Conservation (phyloP, 2,113 vertebrate genomes). For the Alligator sinensis region DNA sequence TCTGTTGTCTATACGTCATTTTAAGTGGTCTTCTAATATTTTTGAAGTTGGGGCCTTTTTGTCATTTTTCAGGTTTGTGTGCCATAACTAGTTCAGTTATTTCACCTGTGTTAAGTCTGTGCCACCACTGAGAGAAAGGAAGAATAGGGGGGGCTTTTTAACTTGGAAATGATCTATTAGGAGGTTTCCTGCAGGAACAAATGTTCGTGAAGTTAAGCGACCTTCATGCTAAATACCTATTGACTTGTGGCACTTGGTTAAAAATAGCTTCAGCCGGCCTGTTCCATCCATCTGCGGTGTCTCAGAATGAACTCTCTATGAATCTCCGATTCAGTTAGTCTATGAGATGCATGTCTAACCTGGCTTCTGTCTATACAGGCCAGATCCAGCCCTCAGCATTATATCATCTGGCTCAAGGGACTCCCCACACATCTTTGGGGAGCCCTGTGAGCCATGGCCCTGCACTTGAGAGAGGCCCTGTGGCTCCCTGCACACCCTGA, state of each 20-base stretch:
- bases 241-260: background rate
- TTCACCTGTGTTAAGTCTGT: background rate
- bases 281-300: background rate
- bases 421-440: too few species aligned
- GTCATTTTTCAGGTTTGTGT: background rate
- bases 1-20: constrained; percentile 36
- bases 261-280: constrained; percentile 2
- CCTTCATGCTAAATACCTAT: background rate
- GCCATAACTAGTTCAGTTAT: background rate
- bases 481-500: too few species aligned
- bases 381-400: too few species aligned
- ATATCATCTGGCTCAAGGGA: too few species aligned
- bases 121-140: background rate
- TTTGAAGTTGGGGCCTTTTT: background rate
- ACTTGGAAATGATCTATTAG: background rate
- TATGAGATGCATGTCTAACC: too few species aligned
- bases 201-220: background rate
- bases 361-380: too few species aligned
- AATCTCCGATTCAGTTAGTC: too few species aligned
- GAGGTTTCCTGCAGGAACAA: background rate
- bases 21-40: constrained; percentile 13
- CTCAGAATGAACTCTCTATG: background rate
- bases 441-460: too few species aligned
- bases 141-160: background rate
- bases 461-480: too few species aligned